Evolutionary conservation across 2,113 vertebrate genomes (phyloP).

Genomic region (Podarcis cretensis): DNA sequence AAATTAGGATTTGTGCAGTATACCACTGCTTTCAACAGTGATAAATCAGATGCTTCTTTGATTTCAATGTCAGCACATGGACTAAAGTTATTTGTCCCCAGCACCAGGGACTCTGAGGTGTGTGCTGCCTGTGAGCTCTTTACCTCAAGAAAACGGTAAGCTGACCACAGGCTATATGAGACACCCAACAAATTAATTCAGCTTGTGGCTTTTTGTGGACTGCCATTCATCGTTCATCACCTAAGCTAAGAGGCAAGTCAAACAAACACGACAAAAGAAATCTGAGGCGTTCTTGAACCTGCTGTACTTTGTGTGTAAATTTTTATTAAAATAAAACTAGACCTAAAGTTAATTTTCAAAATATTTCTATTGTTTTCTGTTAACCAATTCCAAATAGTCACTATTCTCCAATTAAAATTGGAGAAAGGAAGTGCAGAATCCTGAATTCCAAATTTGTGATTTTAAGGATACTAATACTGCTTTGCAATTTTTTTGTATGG

Average conservation of each 20-base stretch:
- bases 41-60: no score
- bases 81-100: background rate
- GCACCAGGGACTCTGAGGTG: background rate
- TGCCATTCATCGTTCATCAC: no score
- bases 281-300: background rate
- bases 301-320: background rate
- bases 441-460: background rate
- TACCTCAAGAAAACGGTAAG: no score
- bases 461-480: background rate
- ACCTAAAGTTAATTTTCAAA: background rate
- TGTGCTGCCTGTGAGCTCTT: background rate
- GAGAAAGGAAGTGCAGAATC: background rate
- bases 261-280: background rate
- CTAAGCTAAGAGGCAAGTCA: background rate
- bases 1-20: background rate
- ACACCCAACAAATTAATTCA: no score
- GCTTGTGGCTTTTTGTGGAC: no score
- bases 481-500: background rate
- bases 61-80: background rate
- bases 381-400: background rate
- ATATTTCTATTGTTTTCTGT: background rate
- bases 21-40: background rate
- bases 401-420: background rate
- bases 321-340: background rate
- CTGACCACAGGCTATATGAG: no score